phyloP scores from a whole-genome alignment of 2,888 invertebrate species.

The Spisula subtruncata region DNA sequence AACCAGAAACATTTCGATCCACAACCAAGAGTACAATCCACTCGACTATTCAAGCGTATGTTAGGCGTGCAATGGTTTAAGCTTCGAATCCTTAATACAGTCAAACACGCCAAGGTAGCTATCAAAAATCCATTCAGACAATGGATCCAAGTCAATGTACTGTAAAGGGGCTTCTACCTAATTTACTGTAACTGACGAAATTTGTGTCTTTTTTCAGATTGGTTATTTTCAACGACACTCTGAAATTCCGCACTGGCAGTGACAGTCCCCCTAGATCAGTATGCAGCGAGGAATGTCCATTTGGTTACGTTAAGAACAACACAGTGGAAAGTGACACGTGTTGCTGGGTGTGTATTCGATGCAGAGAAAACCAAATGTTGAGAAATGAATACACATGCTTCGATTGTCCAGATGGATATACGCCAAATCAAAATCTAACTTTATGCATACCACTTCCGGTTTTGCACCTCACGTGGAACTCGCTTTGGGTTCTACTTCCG shows the following conservation, averaged over 20 bases:
- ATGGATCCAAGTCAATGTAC: background rate
- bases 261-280: constrained; percentile 90
- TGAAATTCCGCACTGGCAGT: constrained; percentile 79
- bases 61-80: too few species aligned
- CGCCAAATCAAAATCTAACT: constrained; percentile 89
- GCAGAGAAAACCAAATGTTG: constrained; percentile 90
- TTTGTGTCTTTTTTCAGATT: constrained; percentile 77
- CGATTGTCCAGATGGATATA: constrained; percentile 90
- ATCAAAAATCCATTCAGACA: background rate
- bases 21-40: too few species aligned
- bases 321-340: constrained; percentile 89
- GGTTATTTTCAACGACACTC: constrained; percentile 73
- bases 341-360: constrained; percentile 92
- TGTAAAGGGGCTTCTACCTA: too few species aligned
- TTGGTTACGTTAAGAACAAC: constrained; percentile 89
- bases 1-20: too few species aligned
- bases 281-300: constrained; percentile 91
- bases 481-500: constrained; percentile 91
- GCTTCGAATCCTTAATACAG: background rate
- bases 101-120: background rate
- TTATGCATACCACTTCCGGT: constrained; percentile 90
- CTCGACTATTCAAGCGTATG: too few species aligned
- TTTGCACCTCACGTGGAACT: constrained; percentile 90
- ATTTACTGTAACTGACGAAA: too few species aligned
- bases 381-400: constrained; percentile 89